A percentile compares a stretch with the other conserved stretches of the same genome.
Conservation (phyloP, 2,113 vertebrate genomes). For the Planiliza haematocheilus region DNA sequence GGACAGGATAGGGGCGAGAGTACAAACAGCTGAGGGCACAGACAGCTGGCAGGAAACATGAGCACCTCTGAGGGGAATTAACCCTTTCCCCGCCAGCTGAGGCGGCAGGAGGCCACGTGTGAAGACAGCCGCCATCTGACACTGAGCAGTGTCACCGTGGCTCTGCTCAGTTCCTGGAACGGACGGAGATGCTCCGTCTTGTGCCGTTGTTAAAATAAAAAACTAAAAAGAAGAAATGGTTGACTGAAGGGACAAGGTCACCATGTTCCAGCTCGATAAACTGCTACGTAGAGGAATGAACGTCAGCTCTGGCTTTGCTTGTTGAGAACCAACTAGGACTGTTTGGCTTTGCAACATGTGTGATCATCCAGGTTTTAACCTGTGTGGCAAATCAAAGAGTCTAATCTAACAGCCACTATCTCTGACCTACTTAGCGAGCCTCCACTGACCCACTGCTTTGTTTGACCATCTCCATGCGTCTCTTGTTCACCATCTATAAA, state of each 20-base stretch:
- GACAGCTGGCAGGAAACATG: slow-evolving; percentile 84
- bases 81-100: slow-evolving; percentile 65
- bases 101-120: slow-evolving; percentile 39
- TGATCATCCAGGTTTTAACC: slow-evolving; percentile 4
- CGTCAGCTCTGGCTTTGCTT: background rate
- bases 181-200: background rate
- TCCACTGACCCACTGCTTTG: slow-evolving; percentile 62
- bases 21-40: slow-evolving; percentile 80
- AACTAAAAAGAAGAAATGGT: background rate
- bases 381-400: background rate
- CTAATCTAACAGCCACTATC: slow-evolving; percentile 1
- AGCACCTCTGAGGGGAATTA: slow-evolving; percentile 67
- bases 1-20: slow-evolving; percentile 48
- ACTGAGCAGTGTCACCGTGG: background rate
- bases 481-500: slow-evolving; percentile 63
- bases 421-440: slow-evolving; percentile 47
- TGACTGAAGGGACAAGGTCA: slow-evolving; percentile 10
- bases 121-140: slow-evolving; percentile 26
- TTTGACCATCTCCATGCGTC: slow-evolving; percentile 61
- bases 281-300: background rate
- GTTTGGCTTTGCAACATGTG: background rate
- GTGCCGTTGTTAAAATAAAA: background rate
- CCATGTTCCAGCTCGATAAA: background rate
- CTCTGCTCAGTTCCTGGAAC: background rate
- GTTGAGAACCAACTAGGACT: background rate